Percentiles rank a stretch among this genome's conserved stretches.
Conservation (phyloP, 2,888 invertebrate genomes). For the Melikaiella ostensackeni region DNA sequence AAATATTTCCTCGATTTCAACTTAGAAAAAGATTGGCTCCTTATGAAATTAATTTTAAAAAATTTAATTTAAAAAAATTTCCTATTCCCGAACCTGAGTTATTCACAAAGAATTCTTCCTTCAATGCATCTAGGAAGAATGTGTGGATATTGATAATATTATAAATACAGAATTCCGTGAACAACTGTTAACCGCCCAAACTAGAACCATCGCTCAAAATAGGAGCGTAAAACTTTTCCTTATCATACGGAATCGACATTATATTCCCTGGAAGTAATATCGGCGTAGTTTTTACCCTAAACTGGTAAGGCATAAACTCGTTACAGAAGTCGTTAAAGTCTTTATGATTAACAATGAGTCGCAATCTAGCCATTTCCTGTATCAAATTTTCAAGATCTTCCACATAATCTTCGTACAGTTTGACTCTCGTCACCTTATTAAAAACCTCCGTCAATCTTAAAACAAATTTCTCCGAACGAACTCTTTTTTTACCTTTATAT, state of each 20-base stretch:
- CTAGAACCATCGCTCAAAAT: background rate
- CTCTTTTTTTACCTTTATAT: constrained; percentile 56
- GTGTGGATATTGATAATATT: background rate
- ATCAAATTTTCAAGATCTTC: constrained; percentile 61
- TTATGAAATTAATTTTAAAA: no score
- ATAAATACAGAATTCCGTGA: background rate
- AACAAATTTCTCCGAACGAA: constrained; percentile 66
- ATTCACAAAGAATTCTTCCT: no score
- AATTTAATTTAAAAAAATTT: no score
- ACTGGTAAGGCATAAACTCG: constrained; percentile 68
- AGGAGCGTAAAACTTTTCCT: background rate
- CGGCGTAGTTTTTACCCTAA: constrained; percentile 68
- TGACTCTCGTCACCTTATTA: constrained; percentile 54
- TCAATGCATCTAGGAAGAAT: no score
- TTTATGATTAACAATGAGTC: constrained; percentile 61
- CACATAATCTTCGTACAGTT: constrained; percentile 64
- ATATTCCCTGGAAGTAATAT: constrained; percentile 68
- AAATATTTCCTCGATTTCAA: no score
- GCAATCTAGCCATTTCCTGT: constrained; percentile 65
- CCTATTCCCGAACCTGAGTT: no score
- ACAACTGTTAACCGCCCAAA: background rate
- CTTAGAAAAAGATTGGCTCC: no score
- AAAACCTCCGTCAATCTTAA: constrained; percentile 52
- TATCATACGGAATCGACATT: constrained; percentile 65
- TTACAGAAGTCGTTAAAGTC: constrained; percentile 70